Evolutionary conservation across 2,888 invertebrate genomes (phyloP).

Genomic region (Nycteola revayana): DNA sequence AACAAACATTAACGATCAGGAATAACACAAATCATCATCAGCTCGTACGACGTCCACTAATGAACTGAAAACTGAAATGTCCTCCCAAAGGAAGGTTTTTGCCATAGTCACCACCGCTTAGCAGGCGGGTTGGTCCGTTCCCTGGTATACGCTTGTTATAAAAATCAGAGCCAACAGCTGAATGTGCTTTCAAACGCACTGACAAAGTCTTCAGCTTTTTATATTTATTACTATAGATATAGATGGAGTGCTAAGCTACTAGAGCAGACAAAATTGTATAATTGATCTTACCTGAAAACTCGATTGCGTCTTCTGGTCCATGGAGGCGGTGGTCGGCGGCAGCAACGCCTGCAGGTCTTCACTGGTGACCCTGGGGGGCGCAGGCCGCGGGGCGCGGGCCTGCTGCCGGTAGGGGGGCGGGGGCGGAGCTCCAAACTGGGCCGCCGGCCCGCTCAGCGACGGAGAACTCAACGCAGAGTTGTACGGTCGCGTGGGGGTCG

Average conservation of each 20-base stretch:
- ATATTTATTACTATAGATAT: too few species aligned
- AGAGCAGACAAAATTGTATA: background rate
- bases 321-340: slow-evolving; percentile 73
- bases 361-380: slow-evolving; percentile 49
- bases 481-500: slow-evolving; percentile 20
- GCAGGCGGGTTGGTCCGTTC: too few species aligned
- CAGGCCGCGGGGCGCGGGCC: slow-evolving; percentile 32
- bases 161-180: too few species aligned
- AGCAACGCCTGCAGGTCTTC: slow-evolving; percentile 74
- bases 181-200: too few species aligned
- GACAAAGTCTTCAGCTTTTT: too few species aligned
- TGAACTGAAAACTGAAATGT: too few species aligned
- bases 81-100: too few species aligned
- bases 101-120: too few species aligned
- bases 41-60: background rate
- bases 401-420: slow-evolving; percentile 37
- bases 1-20: too few species aligned
- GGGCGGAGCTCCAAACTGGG: slow-evolving; percentile 28
- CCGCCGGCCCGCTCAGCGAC: slow-evolving; percentile 19
- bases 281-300: slow-evolving; percentile 75
- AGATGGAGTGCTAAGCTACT: too few species aligned
- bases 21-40: too few species aligned
- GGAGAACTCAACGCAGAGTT: slow-evolving; percentile 28
- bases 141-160: too few species aligned
- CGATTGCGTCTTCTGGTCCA: slow-evolving; percentile 84